Base-by-base conservation (phyloP, 2,888 invertebrate species). In the Drosophila kuntzei region DNA sequence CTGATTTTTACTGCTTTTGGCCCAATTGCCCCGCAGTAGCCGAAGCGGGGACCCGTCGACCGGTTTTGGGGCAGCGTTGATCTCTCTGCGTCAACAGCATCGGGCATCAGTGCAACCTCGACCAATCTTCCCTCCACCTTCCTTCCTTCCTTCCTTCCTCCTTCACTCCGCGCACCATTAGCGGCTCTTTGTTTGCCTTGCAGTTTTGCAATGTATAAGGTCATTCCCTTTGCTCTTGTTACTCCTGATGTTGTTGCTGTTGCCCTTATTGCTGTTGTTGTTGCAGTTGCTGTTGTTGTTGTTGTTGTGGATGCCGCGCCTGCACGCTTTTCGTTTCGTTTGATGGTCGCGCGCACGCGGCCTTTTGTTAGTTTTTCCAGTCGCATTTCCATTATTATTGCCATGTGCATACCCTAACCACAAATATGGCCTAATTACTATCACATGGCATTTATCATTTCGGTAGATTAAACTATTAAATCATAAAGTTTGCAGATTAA, bases 1-100 rank as follows among this genome's bases (percentile, higher is more conserved):
- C 87, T 85, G 86, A 87, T 87, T 86, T 86, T 87, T 86, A 86
- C 54, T 86, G 87, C 87, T 83, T 86, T 86, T 87, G 86, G 77
- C 87, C 86, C 87, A 87, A 85, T 86, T 85, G 86, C 85, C 85
- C 83, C 74, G 85, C 85, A 80, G 85, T 82, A 81, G 84, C 81
- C 71, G 64, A 70, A 57, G 34, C 51, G 49, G 22, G n/a, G 14
- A 11, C 20, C 32, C 4, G 20, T 32, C 49, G 54, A 54, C 54
- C 41, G 54, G 54, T 54, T 54, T 54, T 43, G 43, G 47, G 20
- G 12, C 34, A 43, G 54, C 43, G 71, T 67, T 76, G 71, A 74
- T 76, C 76, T 76, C 53, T 57, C 63, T 58, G 63, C 68, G 68
- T 72, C 73, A 72, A 63, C 71, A 54, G 63, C 67, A 60, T 54